Base-by-base conservation (phyloP, 2,113 vertebrate genomes). In the Solea senegalensis region DNA sequence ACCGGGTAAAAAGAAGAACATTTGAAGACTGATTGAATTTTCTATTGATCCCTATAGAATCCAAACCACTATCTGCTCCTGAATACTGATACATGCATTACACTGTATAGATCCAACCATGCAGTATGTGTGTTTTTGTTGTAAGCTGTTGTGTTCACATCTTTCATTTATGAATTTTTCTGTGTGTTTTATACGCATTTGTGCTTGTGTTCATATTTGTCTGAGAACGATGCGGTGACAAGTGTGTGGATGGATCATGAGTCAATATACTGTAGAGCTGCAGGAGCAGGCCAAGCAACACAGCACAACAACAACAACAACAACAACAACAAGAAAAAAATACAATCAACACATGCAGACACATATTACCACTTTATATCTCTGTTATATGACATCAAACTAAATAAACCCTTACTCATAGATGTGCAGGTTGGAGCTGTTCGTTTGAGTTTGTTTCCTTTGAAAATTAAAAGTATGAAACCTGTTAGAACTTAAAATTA, bases 41-140 rank as follows among this genome's bases (percentile, higher is more conserved):
- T 82, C 52, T 85, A 90, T 90, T 90, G 89, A 91, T 91, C 71
- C 64, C 54, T 28, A 63, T 71, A 84, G 82, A 80, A 90, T 85
- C 78, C 80, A 65, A 14, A 63, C 43, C 62, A 64, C 70, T 54
- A 68, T 68, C 83, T 87, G 81, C 65, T 50, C 84, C 80, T 88
- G 86, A 74, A 87, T 92, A 90, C 88, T 81, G 90, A 87, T 93
- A 81, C 66, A 81, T 83, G 88, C 80, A 91, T 91, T 91, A 74
- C 84, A 75, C 83, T 88, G 81, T 70, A 85, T 92, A 90, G 28
- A 74, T 88, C 21, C 85, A 70, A 43, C 87, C 34, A 34, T 34
- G 62, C 53, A 81, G 72, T 82, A 46, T 86, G 68, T 76, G 72
- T 81, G 62, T 43, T 51, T 40, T 13, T 57, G 34, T 41, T 65